Evolutionary conservation across 2,888 invertebrate species (phyloP), one percentile per base, ranked within the genome.

Genomic region (Heliconius aoede): DNA sequence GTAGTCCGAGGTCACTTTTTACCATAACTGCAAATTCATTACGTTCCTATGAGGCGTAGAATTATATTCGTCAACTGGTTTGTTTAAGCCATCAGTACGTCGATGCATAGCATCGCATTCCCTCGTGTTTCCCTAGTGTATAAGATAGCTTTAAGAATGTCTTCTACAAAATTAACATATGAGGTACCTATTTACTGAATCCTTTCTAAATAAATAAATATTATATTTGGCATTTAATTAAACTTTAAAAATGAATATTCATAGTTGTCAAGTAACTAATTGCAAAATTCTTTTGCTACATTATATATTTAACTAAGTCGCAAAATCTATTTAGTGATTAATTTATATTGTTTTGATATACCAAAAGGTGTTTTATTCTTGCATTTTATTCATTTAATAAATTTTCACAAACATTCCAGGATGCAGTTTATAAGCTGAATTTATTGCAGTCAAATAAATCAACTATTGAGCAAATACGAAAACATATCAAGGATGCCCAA

Each of bases 401-500:
- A 46, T 60, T 4, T 60, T 60, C 13, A 5, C 13, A 51, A 51
- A 40, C 61, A 69, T 79, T 77, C 78, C 85, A 98, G 97, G 95
- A 96, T 81, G 96, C 97, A 46, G 95, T 98, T 2, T 90, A 93
- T 74, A 94, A 95, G 69, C 90, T 98, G 32, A 97, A 97, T 85
- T 89, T 90, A 0, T 90, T 98, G 13, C 97, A 98, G 88, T 96
- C 96, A 58, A 98, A 97, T 88, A 95, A 96, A 36, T 92, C 95
- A 0, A 92, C 95, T 79, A 91, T 96, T 81, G 95, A 95, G 79
- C 95, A 95, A 81, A 91, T 89, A 80, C 88, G 86, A 81, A 90
- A 81, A 80, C 90, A 89, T 74, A 87, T 91, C 69, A 89, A 86
- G 81, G 85, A 85, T 64, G 91, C 93, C 18, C 86, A 91, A 86